These are phyloP conservation scores for Panurus biarmicus DNA, from an alignment of 2,113 vertebrate species.

Conservation along the genomic window DNA sequence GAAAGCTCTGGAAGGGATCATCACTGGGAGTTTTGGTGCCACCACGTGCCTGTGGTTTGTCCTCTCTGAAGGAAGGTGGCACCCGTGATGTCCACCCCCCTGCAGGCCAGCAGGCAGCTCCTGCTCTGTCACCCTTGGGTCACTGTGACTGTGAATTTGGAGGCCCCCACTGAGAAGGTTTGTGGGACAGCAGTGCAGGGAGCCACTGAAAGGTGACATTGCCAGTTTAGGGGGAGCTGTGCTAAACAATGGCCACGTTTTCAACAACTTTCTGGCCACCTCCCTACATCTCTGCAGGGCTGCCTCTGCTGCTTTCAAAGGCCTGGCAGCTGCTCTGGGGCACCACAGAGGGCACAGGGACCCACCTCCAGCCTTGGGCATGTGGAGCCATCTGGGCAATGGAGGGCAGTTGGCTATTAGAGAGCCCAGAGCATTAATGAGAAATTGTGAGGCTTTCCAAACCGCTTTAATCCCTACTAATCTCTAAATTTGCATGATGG, in stretches of 20 bases:
- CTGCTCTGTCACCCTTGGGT: background rate
- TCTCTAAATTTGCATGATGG: background rate
- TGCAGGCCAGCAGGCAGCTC: background rate
- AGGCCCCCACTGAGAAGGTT: background rate
- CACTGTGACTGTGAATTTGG: rapidly evolving
- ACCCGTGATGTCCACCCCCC: rapidly evolving
- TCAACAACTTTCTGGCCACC: background rate
- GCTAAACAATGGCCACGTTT: background rate
- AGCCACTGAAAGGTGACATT: background rate
- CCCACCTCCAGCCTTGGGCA: rapidly evolving
- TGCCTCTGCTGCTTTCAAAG: background rate
- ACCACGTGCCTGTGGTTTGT: background rate
- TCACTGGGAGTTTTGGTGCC: background rate
- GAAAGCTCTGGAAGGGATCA: background rate
- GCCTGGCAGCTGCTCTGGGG: background rate
- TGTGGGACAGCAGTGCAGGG: background rate
- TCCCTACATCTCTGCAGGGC: background rate
- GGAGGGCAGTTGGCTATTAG: background rate
- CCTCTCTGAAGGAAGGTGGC: background rate
- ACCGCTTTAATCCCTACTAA: background rate
- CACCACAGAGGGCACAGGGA: background rate
- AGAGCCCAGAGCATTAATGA: background rate
- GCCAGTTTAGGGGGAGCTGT: background rate
- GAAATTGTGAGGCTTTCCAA: background rate
- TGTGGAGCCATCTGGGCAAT: rapidly evolving